Percentiles rank a stretch among this genome's conserved stretches.
phyloP scores from a whole-genome alignment of 2,888 invertebrate genomes.

The Macrophya annulata region DNA sequence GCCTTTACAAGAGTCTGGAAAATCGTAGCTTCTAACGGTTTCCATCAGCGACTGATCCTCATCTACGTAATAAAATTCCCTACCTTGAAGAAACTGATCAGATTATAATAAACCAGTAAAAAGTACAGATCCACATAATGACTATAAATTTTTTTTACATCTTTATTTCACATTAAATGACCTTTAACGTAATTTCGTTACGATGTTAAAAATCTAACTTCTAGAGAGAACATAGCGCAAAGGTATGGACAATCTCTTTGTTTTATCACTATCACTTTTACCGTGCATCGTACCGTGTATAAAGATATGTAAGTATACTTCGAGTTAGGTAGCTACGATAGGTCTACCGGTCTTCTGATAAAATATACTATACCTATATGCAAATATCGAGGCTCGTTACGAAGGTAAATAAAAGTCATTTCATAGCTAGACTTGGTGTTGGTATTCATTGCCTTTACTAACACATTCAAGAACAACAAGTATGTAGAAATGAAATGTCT shows the following conservation, averaged over 20 bases:
- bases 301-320: background rate
- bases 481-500: background rate
- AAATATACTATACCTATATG: background rate
- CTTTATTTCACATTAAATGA: too few relatives aligned
- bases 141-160: too few relatives aligned
- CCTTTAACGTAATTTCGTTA: background rate
- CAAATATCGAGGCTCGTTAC: slow-evolving; percentile 16
- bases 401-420: background rate
- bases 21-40: slow-evolving; percentile 43
- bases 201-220: background rate
- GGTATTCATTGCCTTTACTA: background rate
- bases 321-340: background rate
- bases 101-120: too few relatives aligned
- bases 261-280: slow-evolving; percentile 5
- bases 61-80: background rate
- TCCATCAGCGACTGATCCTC: background rate
- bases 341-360: background rate
- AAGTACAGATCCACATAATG: too few relatives aligned
- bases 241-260: background rate
- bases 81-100: background rate
- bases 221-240: background rate
- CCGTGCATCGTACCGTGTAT: background rate
- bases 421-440: background rate
- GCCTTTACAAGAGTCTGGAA: background rate
- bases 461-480: background rate